Evolutionary conservation across 1,140 invertebrate genomes (phyloP).

Genomic region (Procambarus clarkii): DNA sequence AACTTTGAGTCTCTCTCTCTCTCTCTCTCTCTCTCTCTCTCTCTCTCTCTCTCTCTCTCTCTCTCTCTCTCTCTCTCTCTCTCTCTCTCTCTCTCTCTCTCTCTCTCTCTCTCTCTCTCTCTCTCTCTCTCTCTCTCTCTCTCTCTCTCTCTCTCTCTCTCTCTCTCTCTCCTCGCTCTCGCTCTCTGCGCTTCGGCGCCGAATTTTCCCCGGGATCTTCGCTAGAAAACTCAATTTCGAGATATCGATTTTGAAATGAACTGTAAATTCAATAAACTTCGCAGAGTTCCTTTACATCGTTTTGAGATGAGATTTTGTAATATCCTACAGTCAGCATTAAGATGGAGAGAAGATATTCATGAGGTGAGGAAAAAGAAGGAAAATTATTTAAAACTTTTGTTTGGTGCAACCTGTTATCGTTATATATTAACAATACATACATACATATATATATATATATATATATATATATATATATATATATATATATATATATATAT

Average conservation of each 20-base stretch:
- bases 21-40: too few relatives aligned
- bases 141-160: too few relatives aligned
- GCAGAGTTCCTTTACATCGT: conserved; percentile 47
- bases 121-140: too few relatives aligned
- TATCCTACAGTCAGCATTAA: conserved; percentile 50
- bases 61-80: too few relatives aligned
- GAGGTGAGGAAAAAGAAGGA: background rate
- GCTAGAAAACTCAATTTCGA: conserved; percentile 48
- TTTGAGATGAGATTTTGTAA: conserved; percentile 49
- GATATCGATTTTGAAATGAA: conserved; percentile 60
- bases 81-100: too few relatives aligned
- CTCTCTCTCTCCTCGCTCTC: too few relatives aligned
- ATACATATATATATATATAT: background rate
- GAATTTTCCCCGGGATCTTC: conserved; percentile 38
- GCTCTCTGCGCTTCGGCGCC: background rate
- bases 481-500: conserved; percentile 6
- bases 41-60: too few relatives aligned
- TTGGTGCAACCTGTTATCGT: too few relatives aligned
- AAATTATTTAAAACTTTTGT: background rate
- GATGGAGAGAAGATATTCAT: conserved; percentile 21
- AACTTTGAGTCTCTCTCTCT: too few relatives aligned
- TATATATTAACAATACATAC: too few relatives aligned
- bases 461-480: conserved; percentile 2
- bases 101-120: too few relatives aligned
- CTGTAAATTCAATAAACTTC: conserved; percentile 57